A percentile compares a stretch with the other conserved stretches of the same genome.
Evolutionary conservation across 2,113 vertebrate genomes (phyloP).

Genomic region (Naja naja): DNA sequence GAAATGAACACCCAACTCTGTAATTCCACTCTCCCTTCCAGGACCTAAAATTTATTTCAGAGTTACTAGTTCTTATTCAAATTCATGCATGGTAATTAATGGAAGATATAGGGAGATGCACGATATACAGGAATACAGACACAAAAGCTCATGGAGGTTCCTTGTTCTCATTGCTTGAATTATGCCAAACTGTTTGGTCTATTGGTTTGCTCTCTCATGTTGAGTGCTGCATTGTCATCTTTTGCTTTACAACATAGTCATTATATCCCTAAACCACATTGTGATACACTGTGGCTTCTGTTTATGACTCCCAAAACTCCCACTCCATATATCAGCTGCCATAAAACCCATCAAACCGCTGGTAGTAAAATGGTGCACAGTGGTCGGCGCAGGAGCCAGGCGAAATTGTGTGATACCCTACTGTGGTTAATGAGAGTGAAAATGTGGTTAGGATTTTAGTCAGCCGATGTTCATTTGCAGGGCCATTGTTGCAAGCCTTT

Average conservation of each 20-base stretch:
- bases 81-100: conserved; percentile 72
- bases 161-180: conserved; percentile 69
- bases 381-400: conserved; percentile 78
- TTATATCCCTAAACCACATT: conserved; percentile 84
- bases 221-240: conserved; percentile 77
- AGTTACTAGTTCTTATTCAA: conserved; percentile 70
- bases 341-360: conserved; percentile 82
- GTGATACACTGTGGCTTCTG: conserved; percentile 83
- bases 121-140: conserved; percentile 44
- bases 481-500: conserved; percentile 77
- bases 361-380: conserved; percentile 82
- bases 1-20: conserved; percentile 49
- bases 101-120: conserved; percentile 58
- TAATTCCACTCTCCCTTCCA: conserved; percentile 46
- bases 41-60: conserved; percentile 63
- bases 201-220: conserved; percentile 76
- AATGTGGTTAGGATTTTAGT: conserved; percentile 83
- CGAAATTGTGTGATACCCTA: conserved; percentile 82
- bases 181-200: conserved; percentile 77
- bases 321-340: conserved; percentile 87
- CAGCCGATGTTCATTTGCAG: conserved; percentile 80
- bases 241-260: conserved; percentile 82
- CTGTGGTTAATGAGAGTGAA: conserved; percentile 87
- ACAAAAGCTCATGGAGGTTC: conserved; percentile 48
- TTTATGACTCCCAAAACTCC: conserved; percentile 83